Percentiles rank a stretch among this genome's conserved stretches.
Conservation (phyloP, 2,888 invertebrate genomes). For the Hermaeophaga mercurialis region DNA sequence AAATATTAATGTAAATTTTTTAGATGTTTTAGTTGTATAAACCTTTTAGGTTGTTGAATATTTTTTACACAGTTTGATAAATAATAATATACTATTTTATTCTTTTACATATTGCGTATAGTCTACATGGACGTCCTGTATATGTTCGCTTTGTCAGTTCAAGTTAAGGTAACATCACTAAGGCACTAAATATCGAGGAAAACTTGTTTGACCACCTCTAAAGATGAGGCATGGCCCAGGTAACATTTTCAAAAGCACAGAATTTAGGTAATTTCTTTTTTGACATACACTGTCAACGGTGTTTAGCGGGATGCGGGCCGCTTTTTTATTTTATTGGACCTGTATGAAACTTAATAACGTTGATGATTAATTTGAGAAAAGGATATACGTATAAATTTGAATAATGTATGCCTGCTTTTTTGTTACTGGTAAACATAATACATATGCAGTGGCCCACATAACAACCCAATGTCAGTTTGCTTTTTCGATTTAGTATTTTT, state of each 20-base stretch:
- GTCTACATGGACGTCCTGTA: constrained; percentile 38
- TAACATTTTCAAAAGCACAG: constrained; percentile 49
- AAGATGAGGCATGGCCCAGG: constrained; percentile 51
- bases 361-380: constrained; percentile 18
- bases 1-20: no score
- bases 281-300: constrained; percentile 11
- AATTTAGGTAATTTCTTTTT: constrained; percentile 7
- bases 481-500: no score
- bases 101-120: no score
- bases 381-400: constrained; percentile 14
- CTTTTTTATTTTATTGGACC: constrained; percentile 14
- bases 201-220: constrained; percentile 39
- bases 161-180: constrained; percentile 29
- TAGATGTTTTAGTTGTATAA: no score
- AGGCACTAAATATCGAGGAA: constrained; percentile 24
- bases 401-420: constrained; percentile 11
- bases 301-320: constrained; percentile 18
- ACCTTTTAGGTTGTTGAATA: no score
- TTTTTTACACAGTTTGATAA: no score
- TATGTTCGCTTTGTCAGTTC: constrained; percentile 46
- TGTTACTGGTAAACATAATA: no score
- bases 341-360: constrained; percentile 18
- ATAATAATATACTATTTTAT: no score
- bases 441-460: no score
- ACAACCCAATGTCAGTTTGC: no score